Evolutionary conservation across 2,888 invertebrate genomes (phyloP), one percentile per base, ranked within the genome.

Genomic region (Cynaeus angustus): DNA sequence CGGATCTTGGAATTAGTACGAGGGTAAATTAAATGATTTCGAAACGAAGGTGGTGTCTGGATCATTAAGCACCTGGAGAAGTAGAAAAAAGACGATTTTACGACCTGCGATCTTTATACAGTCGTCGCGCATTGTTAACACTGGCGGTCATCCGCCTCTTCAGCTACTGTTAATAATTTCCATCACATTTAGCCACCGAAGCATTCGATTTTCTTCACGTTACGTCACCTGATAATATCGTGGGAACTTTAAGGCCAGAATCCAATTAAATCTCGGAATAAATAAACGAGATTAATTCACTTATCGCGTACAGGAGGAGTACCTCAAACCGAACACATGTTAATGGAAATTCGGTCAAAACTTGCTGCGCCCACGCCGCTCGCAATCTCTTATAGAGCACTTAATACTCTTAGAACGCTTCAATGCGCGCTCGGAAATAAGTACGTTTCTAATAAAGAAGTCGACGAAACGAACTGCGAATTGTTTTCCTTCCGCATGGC

Each of bases 211-310:
- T 55, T 55, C 55, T 38, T 13, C 37, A 5, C 58, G 59, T 58
- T 58, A 43, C 56, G 56, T 43, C 56, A 58, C 21, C 43, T 13
- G 38, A 61, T 50, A 48, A 61, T 37, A 61, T 50, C 61, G 61
- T 61, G 61, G 61, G 61, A 61, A 61, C 61, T 45, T 9, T 1
- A 33, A 21, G 10, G 48, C 26, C 33, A n/a, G 12, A 50, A 61
- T 61, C 50, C 48, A 61, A 65, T 65, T 55, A 53, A 64, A 50
- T 14, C 48, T 16, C 26, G 16, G 52, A 65, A 65, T 55, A 65
- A 65, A 65, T 41, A 58, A 45, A 41, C 28, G 65, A 65, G 53
- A 53, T 65, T 53, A 53, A 53, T 65, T 65, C 53, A 65, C 52
- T 65, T 53, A 65, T 53, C 53, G 28, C 43, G 45, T 65, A 65